Evolutionary conservation across 2,888 invertebrate species (phyloP), one percentile per base, ranked within the genome.

Genomic region (Sphaerophoria taeniata): DNA sequence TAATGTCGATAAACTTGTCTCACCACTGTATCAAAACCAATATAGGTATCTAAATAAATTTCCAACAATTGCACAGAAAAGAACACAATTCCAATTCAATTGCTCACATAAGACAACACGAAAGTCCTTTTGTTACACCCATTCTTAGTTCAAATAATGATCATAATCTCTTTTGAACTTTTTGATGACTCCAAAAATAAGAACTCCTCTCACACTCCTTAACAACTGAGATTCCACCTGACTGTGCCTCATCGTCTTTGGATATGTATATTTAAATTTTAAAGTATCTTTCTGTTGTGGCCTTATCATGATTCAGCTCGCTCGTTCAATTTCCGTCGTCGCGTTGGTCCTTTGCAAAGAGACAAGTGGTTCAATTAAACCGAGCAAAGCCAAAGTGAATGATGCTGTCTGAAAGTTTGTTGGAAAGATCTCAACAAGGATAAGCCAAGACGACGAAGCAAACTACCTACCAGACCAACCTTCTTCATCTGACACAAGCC

Each of bases 301-400:
- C 55, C 67, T 43, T 71, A 75, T 75, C 74, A 71, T 60, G 83
- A 79, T 79, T 2, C 24, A 24, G 24, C 24, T 24, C 74, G 73
- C 45, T 71, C 12, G 53, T 67, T 60, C 31, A 51, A 11, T 49
- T 67, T 49, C 7, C 69, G 55, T 74, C 55, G 47, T 31, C 33
- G 14, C n/a, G 16, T 49, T 47, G 7, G 33, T 33, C 45, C 60
- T 14, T 51, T 36, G 73, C 61, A 72, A 61, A 75, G 72, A 71
- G 72, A 71, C 65, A 84, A 84, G 75, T 84, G 79, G 80, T 80
- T 80, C 79, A 80, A 84, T 84, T 84, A 65, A 63, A 80, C 67
- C 60, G 45, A 55, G 63, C 36, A 65, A 75, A 74, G 43, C 47
- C 60, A 73, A 55, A 80, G 53, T 67, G 73, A 74, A 55, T 55